A percentile compares a stretch with the other conserved stretches of the same genome.
phyloP scores from a whole-genome alignment of 2,888 invertebrate genomes.

The Cheilosia vulpina region DNA sequence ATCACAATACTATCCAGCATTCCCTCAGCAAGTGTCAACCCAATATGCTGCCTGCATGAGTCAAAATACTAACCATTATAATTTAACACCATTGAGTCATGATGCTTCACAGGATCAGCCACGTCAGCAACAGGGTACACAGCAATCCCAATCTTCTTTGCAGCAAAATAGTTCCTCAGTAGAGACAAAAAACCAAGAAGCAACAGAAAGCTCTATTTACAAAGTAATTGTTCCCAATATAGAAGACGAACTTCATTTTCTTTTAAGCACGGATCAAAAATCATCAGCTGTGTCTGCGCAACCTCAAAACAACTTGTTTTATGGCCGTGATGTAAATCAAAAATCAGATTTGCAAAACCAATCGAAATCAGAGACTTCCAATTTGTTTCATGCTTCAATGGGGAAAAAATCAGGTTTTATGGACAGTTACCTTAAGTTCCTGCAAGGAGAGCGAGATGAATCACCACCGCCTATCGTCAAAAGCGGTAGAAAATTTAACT shows the following conservation, averaged over 20 bases:
- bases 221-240: slow-evolving; percentile 95
- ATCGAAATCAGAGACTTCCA: slow-evolving; percentile 2
- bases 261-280: slow-evolving; percentile 84
- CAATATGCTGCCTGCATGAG: slow-evolving; percentile 83
- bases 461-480: slow-evolving; percentile 89
- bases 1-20: slow-evolving; percentile 84
- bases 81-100: slow-evolving; percentile 59
- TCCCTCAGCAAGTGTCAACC: slow-evolving; percentile 82
- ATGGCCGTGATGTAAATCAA: slow-evolving; percentile 66
- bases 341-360: slow-evolving; percentile 21
- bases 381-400: slow-evolving; percentile 31
- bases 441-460: slow-evolving; percentile 89
- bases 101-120: slow-evolving; percentile 78
- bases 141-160: slow-evolving; percentile 70
- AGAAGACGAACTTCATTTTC: slow-evolving; percentile 93
- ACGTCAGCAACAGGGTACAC: slow-evolving; percentile 77
- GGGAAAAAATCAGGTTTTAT: slow-evolving; percentile 88
- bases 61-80: slow-evolving; percentile 77
- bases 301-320: slow-evolving; percentile 78
- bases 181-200: slow-evolving; percentile 74
- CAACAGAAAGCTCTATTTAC: slow-evolving; percentile 88
- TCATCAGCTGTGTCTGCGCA: slow-evolving; percentile 78
- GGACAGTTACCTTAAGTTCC: slow-evolving; percentile 93
- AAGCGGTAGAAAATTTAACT: slow-evolving; percentile 81
- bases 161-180: slow-evolving; percentile 74